Conservation (phyloP, 1,140 invertebrate species). For the Drosophila nigrodunni region DNA sequence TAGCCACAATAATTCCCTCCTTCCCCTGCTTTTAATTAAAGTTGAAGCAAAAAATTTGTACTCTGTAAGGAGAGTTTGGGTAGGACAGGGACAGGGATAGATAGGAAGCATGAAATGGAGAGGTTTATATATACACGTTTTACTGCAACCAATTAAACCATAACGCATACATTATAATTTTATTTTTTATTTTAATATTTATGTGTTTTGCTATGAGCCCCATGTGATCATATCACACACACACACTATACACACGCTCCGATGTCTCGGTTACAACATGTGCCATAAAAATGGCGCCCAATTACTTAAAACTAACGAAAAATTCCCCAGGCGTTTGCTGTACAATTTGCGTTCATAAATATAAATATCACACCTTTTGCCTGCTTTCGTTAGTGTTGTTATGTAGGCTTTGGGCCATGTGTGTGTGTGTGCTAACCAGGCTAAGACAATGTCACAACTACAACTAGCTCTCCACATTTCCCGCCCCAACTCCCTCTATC, state of each 20-base stretch:
- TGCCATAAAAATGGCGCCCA: conserved; percentile 75
- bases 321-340: conserved; percentile 56
- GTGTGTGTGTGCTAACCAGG: conserved; percentile 16
- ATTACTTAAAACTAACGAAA: conserved; percentile 82
- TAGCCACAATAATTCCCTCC: conserved; percentile 15
- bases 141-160: conserved; percentile 78
- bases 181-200: conserved; percentile 80
- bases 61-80: not conserved
- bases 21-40: conserved; percentile 68
- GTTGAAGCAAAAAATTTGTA: conserved; percentile 35
- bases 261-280: conserved; percentile 36
- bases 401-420: conserved; percentile 27
- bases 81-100: not conserved
- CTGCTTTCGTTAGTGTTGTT: conserved; percentile 27
- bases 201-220: conserved; percentile 68
- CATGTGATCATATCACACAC: conserved; percentile 33
- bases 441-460: conserved; percentile 48
- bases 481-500: not conserved
- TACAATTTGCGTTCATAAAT: conserved; percentile 74
- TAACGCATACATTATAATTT: conserved; percentile 80
- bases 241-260: conserved; percentile 7
- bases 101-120: not conserved
- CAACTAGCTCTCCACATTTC: conserved; percentile 10
- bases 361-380: conserved; percentile 77
- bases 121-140: conserved; percentile 50